These are phyloP conservation scores for Butastur rufipennis DNA, from an alignment of 2,113 vertebrate species.

Conservation along the genomic window DNA sequence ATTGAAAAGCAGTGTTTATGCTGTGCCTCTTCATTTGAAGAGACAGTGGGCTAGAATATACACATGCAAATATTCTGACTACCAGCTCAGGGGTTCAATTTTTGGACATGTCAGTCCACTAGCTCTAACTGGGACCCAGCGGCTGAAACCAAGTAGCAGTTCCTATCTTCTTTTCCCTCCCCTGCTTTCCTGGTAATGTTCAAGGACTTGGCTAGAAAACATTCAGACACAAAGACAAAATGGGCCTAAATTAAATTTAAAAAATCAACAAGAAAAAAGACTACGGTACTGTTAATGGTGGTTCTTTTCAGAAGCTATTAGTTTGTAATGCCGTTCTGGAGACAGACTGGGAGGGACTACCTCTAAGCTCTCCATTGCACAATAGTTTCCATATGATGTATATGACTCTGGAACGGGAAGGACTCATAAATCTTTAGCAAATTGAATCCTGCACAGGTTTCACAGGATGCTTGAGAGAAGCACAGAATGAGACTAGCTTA, in stretches of 20 bases:
- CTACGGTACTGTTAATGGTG: neutral
- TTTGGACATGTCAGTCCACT: neutral
- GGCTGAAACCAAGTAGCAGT: neutral
- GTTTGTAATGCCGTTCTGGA: neutral
- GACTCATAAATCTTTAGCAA: conserved; percentile 38
- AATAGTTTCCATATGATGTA: conserved; percentile 35
- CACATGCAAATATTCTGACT: neutral
- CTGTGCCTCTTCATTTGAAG: neutral
- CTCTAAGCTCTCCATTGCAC: neutral
- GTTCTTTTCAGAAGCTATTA: neutral
- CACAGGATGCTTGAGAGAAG: neutral
- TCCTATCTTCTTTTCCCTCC: neutral
- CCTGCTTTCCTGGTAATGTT: neutral
- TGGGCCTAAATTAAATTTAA: neutral
- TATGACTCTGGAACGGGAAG: neutral
- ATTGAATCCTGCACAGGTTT: conserved; percentile 16
- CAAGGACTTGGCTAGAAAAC: neutral
- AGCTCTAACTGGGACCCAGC: neutral
- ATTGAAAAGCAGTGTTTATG: neutral
- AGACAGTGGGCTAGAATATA: neutral
- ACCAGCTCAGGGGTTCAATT: neutral
- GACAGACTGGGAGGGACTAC: neutral
- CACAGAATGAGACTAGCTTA: neutral
- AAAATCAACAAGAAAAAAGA: neutral
- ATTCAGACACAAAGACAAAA: neutral